These are phyloP conservation scores for Bursaphelenchus okinawaensis DNA, from an alignment of 2,888 invertebrate species.

Conservation along the genomic window DNA sequence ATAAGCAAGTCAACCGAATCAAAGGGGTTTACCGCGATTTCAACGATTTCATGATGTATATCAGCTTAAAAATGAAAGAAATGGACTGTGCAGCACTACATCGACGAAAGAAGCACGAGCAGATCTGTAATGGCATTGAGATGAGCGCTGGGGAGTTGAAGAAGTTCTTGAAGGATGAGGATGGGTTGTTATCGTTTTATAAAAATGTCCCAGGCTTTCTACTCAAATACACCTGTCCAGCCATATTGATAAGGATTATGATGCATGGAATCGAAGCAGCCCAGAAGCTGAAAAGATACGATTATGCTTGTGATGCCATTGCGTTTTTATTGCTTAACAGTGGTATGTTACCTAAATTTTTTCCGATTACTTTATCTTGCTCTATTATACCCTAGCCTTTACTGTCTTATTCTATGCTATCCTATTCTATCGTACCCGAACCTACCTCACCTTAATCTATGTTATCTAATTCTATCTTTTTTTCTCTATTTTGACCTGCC, in stretches of 20 bases:
- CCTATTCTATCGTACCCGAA: too few species aligned
- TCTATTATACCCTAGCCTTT: too few species aligned
- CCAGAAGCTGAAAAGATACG: constrained; percentile 61
- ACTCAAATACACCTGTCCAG: constrained; percentile 65
- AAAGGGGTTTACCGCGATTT: neutral
- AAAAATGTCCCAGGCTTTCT: constrained; percentile 63
- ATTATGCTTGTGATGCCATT: constrained; percentile 63
- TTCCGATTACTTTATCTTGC: neutral
- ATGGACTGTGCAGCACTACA: neutral
- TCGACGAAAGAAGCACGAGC: neutral
- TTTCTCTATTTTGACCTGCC: too few species aligned
- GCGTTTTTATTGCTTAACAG: constrained; percentile 63
- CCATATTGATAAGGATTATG: constrained; percentile 59
- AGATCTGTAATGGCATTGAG: neutral
- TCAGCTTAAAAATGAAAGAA: neutral
- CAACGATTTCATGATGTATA: neutral
- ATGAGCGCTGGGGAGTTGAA: neutral
- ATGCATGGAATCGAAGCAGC: constrained; percentile 61
- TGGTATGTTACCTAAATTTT: constrained; percentile 16
- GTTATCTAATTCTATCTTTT: too few species aligned
- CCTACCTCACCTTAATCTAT: too few species aligned
- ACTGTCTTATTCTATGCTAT: too few species aligned
- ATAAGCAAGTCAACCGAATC: neutral
- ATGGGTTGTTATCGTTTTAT: neutral
- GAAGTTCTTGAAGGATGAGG: neutral